phyloP scores from a whole-genome alignment of 2,797 vertebrate genomes.

The Crenuchus spilurus region DNA sequence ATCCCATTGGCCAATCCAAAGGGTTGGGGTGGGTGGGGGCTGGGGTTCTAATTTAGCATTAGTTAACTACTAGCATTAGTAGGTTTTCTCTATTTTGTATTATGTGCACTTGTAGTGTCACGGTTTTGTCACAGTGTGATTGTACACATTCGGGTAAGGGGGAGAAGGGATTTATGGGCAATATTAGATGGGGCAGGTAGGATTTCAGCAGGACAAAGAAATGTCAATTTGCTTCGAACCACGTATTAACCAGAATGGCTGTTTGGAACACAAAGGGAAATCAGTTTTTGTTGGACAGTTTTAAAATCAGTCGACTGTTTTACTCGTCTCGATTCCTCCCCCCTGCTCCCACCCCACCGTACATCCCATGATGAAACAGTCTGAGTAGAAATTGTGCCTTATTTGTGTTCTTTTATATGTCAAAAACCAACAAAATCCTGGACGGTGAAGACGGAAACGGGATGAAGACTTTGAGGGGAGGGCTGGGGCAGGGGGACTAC shows the following conservation, averaged over 20 bases:
- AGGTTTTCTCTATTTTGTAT: slow-evolving; percentile 71
- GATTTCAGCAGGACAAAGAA: neutral
- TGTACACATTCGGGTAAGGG: slow-evolving; percentile 69
- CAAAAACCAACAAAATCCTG: slow-evolving; percentile 76
- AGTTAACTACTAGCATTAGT: neutral
- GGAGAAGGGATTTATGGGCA: neutral
- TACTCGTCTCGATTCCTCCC: slow-evolving; percentile 23
- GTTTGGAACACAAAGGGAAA: slow-evolving; percentile 67
- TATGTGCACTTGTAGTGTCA: slow-evolving; percentile 75
- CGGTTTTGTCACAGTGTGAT: slow-evolving; percentile 75
- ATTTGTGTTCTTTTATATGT: slow-evolving; percentile 84
- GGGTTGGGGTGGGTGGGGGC: slow-evolving; percentile 34
- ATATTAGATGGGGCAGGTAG: neutral
- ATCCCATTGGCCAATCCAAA: slow-evolving; percentile 47
- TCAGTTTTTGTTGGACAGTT: neutral
- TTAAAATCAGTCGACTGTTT: slow-evolving; percentile 67
- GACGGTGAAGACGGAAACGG: slow-evolving; percentile 70
- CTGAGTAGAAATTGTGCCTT: slow-evolving; percentile 97
- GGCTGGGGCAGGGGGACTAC: neutral
- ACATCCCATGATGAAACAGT: slow-evolving; percentile 66
- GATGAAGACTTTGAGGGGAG: slow-evolving; percentile 7
- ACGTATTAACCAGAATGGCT: slow-evolving; percentile 65
- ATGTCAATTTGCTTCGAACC: slow-evolving; percentile 63
- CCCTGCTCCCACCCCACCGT: slow-evolving; percentile 40
- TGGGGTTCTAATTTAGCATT: slow-evolving; percentile 48